These are phyloP conservation scores for Bombycilla garrulus DNA, from an alignment of 2,113 vertebrate genomes.

Conservation along the genomic window DNA sequence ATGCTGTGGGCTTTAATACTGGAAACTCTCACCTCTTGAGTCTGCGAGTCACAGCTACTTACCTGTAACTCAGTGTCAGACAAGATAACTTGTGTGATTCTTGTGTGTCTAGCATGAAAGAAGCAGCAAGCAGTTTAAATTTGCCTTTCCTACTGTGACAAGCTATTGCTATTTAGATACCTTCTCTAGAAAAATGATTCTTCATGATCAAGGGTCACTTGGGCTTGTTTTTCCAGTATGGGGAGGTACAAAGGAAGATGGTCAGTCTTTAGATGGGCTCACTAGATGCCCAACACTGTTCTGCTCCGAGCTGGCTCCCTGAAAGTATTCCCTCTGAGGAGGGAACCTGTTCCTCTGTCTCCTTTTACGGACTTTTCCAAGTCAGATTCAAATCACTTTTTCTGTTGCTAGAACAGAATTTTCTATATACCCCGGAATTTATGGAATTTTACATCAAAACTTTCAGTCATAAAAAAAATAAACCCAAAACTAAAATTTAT, in stretches of 20 bases:
- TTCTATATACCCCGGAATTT: background rate
- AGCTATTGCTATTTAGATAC: background rate
- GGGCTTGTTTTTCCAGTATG: background rate
- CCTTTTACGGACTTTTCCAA: background rate
- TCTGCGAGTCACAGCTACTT: background rate
- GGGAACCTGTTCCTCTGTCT: background rate
- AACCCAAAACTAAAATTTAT: background rate
- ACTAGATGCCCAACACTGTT: fast-evolving
- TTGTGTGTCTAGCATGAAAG: background rate
- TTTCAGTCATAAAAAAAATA: background rate
- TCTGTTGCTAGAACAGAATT: background rate
- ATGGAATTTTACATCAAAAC: background rate
- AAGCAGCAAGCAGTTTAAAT: background rate
- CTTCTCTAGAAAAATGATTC: background rate
- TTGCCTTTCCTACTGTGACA: background rate
- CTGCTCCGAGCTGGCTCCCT: background rate
- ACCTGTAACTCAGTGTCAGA: background rate
- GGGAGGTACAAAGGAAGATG: background rate
- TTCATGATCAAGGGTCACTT: background rate
- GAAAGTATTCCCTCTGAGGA: background rate
- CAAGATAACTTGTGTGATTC: background rate
- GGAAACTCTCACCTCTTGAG: background rate
- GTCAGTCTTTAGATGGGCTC: background rate
- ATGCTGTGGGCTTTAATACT: background rate
- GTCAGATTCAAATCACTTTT: background rate